Evolutionary conservation across 1,140 invertebrate species (phyloP), one percentile per base, ranked within the genome.

Genomic region (Lasioglossum baleicum): DNA sequence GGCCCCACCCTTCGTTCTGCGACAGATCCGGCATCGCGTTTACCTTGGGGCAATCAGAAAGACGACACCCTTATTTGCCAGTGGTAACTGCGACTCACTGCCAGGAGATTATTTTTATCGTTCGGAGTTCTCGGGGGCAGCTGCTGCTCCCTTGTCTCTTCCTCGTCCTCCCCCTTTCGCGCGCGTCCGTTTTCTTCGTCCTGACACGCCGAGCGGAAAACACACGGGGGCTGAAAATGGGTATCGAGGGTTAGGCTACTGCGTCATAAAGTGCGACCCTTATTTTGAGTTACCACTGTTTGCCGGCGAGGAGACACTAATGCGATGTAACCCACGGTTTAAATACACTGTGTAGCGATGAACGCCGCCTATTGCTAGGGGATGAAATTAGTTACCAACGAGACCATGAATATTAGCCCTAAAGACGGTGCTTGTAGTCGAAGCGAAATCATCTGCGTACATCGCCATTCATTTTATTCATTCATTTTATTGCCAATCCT

Each of bases 61-160:
- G 81, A 86, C 75, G 84, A 83, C 85, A 81, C 81, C 74, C 84
- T 86, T 82, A 81, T 86, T 86, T 83, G 81, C 84, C 77, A 74
- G 75, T 74, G 56, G 48, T 74, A 61, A 63, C 64, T 78, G 60
- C 69, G 61, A 71, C 66, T 65, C 44, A 66, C 51, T 7, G 42
- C 42, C 17, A 48, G n/a, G 13, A 80, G 69, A 82, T 82, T 74
- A 82, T 79, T 84, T 82, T 76, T 72, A 83, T 86, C 73, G 84
- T 20, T 51, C 53, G 68, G 68, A 71, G 63, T 44, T 74, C 71
- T 70, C 66, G 80, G 77, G 75, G 84, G 72, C 82, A 44, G 61
- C 63, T 20, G 53, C 26, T 53, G 7, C 40, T 53, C 78, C 78
- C 35, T 13, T 61, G 65, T 44, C 56, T 56, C 44, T 15, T 61